Base-by-base conservation (phyloP, 2,113 vertebrate species). In the Tachuris rubrigastra region DNA sequence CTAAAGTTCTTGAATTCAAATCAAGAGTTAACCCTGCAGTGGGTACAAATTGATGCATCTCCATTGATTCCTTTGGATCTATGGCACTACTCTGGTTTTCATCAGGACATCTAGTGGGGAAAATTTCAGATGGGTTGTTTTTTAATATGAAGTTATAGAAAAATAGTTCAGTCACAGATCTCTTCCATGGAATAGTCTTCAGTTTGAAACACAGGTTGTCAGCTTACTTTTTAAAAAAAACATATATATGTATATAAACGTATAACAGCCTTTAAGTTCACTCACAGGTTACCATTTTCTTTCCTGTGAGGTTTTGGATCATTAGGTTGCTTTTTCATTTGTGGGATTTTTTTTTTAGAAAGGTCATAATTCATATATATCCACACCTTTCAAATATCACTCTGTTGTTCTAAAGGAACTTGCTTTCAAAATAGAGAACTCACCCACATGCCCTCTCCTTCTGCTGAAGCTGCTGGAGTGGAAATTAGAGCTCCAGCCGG, bases 341-440 rank as follows among this genome's bases (percentile, higher is more conserved):
- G 31, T 68, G 41, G 18, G n/a, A 37, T 35, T 47, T 82, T 92
- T 95, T 95, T 92, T 95, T 95, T 91, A 84, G 73, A 86, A 95
- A 72, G 24, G 17, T 91, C 73, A 81, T 95, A 35, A 88, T 75
- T 95, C 90, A 68, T 63, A 41, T 42, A 63, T 86, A 94, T 63
- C 78, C 65, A 80, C 60, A 60, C 27, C 50, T 96, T 94, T 92
- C 79, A 93, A 93, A 96, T 94, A 89, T 90, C 52, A 84, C 28
- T 93, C 59, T 90, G 63, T 88, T 77, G 44, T 84, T 94, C 59
- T 93, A 39, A 90, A 90, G 69, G 37, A 92, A 84, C 73, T 92
- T 75, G 53, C 66, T 95, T 92, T 92, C 89, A 96, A 95, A 96
- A 94, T 74, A 96, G 90, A 92, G 68, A 90, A 77, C 33, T 78